Percentiles rank a stretch among this genome's conserved stretches.
Evolutionary conservation across 2,888 invertebrate genomes (phyloP).

Genomic region (Campoplex nolae): DNA sequence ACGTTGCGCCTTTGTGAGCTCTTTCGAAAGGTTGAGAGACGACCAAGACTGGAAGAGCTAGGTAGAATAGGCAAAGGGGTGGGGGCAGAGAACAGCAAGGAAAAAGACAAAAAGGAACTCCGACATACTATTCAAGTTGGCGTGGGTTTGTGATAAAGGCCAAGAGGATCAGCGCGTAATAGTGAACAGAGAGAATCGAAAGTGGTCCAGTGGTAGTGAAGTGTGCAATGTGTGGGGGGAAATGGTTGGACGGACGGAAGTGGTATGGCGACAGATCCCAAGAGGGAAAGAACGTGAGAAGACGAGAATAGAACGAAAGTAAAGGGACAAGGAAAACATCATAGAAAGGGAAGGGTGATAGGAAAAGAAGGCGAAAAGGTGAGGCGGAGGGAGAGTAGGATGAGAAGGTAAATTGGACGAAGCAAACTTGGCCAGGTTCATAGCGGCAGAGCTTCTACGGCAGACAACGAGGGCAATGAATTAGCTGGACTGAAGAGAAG

Average conservation of each 20-base stretch:
- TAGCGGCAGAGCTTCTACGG: constrained; percentile 52
- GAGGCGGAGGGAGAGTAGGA: background rate
- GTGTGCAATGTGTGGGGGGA: constrained; percentile 14
- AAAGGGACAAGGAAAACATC: constrained; percentile 20
- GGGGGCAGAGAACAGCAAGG: constrained; percentile 42
- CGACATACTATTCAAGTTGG: constrained; percentile 43
- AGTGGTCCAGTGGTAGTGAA: constrained; percentile 43
- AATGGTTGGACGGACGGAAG: constrained; percentile 29
- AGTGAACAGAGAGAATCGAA: constrained; percentile 59
- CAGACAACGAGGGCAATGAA: constrained; percentile 71
- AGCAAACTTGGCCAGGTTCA: constrained; percentile 36
- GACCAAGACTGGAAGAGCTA: constrained; percentile 44
- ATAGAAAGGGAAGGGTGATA: constrained; percentile 26
- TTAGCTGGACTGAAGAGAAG: constrained; percentile 72
- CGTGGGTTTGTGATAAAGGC: constrained; percentile 61
- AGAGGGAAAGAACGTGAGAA: constrained; percentile 30
- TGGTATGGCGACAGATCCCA: constrained; percentile 23
- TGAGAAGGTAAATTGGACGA: constrained; percentile 40
- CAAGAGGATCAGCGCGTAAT: constrained; percentile 61
- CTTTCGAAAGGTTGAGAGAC: constrained; percentile 61
- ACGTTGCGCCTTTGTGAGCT: constrained; percentile 62
- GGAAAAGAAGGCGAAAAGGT: constrained; percentile 29
- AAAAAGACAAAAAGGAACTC: constrained; percentile 46
- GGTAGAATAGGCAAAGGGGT: constrained; percentile 39
- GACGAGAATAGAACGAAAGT: constrained; percentile 31